phyloP scores from a whole-genome alignment of 2,888 invertebrate species.

The Caprella mutica region DNA sequence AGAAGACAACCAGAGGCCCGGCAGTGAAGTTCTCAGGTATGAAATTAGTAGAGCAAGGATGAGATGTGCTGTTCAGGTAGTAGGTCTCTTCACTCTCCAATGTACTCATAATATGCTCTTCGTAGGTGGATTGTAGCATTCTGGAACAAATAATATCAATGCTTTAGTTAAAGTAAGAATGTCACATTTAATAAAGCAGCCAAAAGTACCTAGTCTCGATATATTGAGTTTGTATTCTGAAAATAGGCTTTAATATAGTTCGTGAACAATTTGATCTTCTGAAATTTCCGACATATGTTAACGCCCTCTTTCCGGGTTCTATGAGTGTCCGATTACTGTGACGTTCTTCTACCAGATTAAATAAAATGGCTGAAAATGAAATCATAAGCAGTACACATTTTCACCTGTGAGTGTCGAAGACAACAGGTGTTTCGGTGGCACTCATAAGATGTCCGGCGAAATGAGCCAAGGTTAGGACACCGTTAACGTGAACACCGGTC shows the following conservation, averaged over 20 bases:
- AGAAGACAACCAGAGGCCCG: constrained; percentile 14
- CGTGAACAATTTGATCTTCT: too few species aligned
- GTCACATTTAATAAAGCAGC: too few species aligned
- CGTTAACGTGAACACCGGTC: constrained; percentile 18
- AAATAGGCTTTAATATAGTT: too few species aligned
- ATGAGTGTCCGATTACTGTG: too few species aligned
- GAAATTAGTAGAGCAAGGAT: constrained; percentile 17
- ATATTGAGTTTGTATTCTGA: too few species aligned
- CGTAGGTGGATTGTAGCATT: constrained; percentile 11
- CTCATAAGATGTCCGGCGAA: constrained; percentile 21
- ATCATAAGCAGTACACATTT: too few species aligned
- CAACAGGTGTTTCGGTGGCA: not conserved
- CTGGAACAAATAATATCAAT: not conserved
- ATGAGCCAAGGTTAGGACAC: constrained; percentile 15
- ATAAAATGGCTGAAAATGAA: not conserved
- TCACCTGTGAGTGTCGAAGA: constrained; percentile 7
- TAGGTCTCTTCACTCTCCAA: constrained; percentile 7
- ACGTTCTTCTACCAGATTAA: too few species aligned
- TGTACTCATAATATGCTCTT: constrained; percentile 8
- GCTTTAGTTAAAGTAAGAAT: too few species aligned
- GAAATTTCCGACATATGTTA: too few species aligned
- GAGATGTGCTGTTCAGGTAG: constrained; percentile 8
- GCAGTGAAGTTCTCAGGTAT: constrained; percentile 16
- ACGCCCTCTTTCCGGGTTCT: too few species aligned
- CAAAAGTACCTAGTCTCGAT: too few species aligned